Evolutionary conservation across 2,888 invertebrate genomes (phyloP), one percentile per base, ranked within the genome.

Genomic region (Drosophila setosimentum): DNA sequence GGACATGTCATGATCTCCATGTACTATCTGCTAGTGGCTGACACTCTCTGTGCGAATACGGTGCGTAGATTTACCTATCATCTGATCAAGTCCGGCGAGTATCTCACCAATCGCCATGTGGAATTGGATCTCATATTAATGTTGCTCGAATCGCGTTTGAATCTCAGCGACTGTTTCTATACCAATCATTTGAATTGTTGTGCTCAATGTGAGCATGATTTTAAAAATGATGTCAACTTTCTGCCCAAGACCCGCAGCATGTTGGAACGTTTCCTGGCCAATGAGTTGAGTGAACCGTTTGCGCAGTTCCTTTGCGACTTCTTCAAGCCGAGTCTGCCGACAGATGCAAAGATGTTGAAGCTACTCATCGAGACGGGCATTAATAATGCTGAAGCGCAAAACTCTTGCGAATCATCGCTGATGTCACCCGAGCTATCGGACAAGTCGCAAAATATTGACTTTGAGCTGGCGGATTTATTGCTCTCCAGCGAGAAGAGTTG

Each of bases 1-100:
- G 99, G 99, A 0, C 98, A 99, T 92, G 96, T 96, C 13, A 97
- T 97, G 92, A 94, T 98, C 48, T 96, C 97, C 27, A 96, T 98
- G 95, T 96, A 96, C 90, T 96, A 97, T 94, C 95, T 96, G 58
- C 93, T 96, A 55, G 95, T 96, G 29, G 96, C 96, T 0, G 94
- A 94, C 59, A 94, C 95, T 33, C 92, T 97, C 48, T 95, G 95
- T 70, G 95, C 96, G 1, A 94, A 96, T 72, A 96, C 96, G 88
- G 96, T 97, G 5, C 96, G 96, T 81, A 95, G 96, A 81, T 95
- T 96, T 76, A 95, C 95, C 2, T 95, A 95, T 80, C 96, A 96
- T 88, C 94, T 96, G 92, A 95, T 96, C 0, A 94, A 95, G 60
- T 93, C 96, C 72, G 96, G 96, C 65, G 95, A 95, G 77, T 95